Evolutionary conservation across 2,888 invertebrate species (phyloP), one percentile per base, ranked within the genome.

Genomic region (Glyphotaelius pellucidus): DNA sequence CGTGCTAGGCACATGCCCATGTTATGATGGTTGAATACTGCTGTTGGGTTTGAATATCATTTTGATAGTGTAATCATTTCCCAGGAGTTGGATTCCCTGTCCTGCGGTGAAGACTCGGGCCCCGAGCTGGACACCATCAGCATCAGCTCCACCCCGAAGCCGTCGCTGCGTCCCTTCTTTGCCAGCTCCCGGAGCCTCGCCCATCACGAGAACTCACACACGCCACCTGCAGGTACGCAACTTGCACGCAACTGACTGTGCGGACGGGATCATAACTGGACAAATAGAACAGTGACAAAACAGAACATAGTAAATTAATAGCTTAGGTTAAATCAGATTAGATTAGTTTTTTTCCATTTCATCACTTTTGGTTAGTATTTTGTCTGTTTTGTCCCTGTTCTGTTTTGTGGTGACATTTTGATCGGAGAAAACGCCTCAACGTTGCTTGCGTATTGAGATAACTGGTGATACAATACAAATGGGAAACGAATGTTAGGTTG

Each of bases 101-200:
- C 99, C 94, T 97, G 97, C 94, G 97, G 97, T 94, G 97, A 97
- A 94, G 99, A 99, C 95, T 99, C 99, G 19, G 99, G 98, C 0
- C 99, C 98, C 12, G 99, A 99, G 94, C 97, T 98, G 96, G 99
- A 99, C 95, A 99, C 99, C 90, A 98, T 99, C 96, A 99, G 99
- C 95, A 98, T 99, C 94, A 98, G 98, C 93, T 99, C 99, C 94
- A 99, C 99, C 86, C 99, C 99, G 31, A 99, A 99, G 95, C 99
- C 99, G 86, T 99, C 99, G 94, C 96, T 99, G 93, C 96, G 99
- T 94, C 99, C 99, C 7, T 99, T 99, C 96, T 99, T 99, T 96
- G 98, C 99, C 94, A 98, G 98, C 95, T 98, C 98, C 94, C 96
- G 98, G 93, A 98, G 98, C 94, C 97, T 98, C 94, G 96, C 97